Base-by-base conservation (phyloP, 2,113 vertebrate species). In the Suncus etruscus region DNA sequence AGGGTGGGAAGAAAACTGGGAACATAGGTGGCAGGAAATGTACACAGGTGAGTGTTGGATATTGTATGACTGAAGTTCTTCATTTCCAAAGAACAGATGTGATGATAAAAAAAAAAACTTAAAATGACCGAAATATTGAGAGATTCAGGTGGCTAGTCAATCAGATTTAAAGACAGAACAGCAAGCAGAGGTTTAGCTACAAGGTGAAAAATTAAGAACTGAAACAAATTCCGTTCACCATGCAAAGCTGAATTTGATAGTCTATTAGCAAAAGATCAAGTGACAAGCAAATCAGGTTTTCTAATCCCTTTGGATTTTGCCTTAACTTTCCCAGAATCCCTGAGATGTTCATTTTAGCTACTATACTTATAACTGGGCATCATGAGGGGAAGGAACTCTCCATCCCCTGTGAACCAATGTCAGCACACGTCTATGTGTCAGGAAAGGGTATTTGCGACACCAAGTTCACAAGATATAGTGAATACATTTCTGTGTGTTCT, bases 161-260 rank as follows among this genome's bases (percentile, higher is more conserved):
- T 51, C 4, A 6, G 76, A 83, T 66, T 88, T 86, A 61, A 94
- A 88, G 80, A 83, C 0, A 0, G 47, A 25, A 65, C 2, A 1
- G 45, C 63, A 86, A 54, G 16, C 69, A 27, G 31, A 73, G 39
- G 70, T 47, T 85, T 0, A 80, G 79, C 39, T 68, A 16, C 39
- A 24, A 77, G 80, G 92, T 88, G 22, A 91, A 88, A 77, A 94
- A 89, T 39, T 47, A 90, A 80, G 48, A 80, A 83, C 68, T n/a
- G 68, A 95, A 87, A 90, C 72, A 73, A 88, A 95, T 70, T 90
- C 24, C 48, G 65, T 75, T 94, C 89, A 78, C 72, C 91, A 74
- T 5, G 77, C 90, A 82, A 25, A 93, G 69, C 11, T 82, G 73
- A 94, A 81, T 92, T 54, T 48, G 68, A 70, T 31, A 15, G 39